A percentile compares a stretch with the other conserved stretches of the same genome.
Evolutionary conservation across 2,888 invertebrate genomes (phyloP).

Genomic region (Limulus polyphemus): DNA sequence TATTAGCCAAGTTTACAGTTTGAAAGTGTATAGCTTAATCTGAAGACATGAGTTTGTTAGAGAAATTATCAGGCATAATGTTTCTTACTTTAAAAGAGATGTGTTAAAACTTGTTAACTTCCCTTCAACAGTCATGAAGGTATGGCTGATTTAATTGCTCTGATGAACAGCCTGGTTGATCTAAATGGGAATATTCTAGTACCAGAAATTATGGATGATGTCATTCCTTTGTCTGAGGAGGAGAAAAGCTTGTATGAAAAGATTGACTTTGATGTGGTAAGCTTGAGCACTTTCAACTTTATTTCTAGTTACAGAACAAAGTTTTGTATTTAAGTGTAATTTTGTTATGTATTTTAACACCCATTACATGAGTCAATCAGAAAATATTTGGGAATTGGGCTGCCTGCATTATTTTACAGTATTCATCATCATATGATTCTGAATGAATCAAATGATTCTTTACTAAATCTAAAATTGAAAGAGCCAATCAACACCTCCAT

Average conservation of each 20-base stretch:
- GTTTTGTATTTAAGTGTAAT: neutral
- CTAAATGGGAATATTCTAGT: slow-evolving; percentile 73
- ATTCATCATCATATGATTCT: too few relatives aligned
- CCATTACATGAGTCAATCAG: too few relatives aligned
- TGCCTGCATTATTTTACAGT: too few relatives aligned
- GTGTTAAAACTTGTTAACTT: neutral
- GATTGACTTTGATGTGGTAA: slow-evolving; percentile 69
- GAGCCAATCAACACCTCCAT: too few relatives aligned
- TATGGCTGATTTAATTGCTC: slow-evolving; percentile 76
- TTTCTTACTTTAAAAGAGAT: neutral
- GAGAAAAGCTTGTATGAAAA: slow-evolving; percentile 60
- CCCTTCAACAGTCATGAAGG: slow-evolving; percentile 52
- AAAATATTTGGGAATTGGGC: too few relatives aligned
- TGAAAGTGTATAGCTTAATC: too few relatives aligned
- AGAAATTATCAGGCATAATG: neutral
- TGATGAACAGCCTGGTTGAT: slow-evolving; percentile 72
- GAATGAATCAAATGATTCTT: too few relatives aligned
- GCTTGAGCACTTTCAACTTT: neutral
- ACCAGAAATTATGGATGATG: slow-evolving; percentile 67
- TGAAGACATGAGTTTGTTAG: too few relatives aligned
- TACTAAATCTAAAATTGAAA: too few relatives aligned
- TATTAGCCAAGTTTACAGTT: too few relatives aligned
- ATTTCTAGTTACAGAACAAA: neutral
- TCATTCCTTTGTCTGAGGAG: slow-evolving; percentile 54
- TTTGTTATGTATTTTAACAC: neutral